These are phyloP conservation scores for Podabrus alpinus DNA, from an alignment of 2,888 invertebrate genomes.

Conservation along the genomic window DNA sequence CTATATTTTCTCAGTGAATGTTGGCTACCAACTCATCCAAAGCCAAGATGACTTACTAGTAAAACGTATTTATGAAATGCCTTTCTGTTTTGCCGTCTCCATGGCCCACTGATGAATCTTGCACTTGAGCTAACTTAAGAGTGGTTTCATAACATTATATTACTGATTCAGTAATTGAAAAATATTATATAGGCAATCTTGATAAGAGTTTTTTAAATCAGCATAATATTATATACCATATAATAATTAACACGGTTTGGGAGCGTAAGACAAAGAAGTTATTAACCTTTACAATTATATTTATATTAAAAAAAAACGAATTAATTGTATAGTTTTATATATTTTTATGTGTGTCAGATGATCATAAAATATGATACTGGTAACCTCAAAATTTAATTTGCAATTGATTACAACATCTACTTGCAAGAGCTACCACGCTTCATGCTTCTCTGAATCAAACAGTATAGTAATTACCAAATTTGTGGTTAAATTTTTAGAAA, in stretches of 20 bases:
- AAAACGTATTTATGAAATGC: no score
- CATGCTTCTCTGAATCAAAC: conserved; percentile 9
- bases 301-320: background rate
- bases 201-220: no score
- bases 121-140: no score
- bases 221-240: background rate
- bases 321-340: background rate
- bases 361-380: background rate
- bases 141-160: no score
- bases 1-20: background rate
- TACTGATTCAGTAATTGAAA: no score
- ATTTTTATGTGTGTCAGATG: background rate
- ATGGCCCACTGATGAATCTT: background rate
- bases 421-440: conserved; percentile 15
- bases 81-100: background rate
- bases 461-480: conserved; percentile 9
- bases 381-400: background rate
- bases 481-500: conserved; percentile 9
- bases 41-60: background rate
- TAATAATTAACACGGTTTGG: background rate
- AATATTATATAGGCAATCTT: no score
- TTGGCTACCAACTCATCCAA: background rate
- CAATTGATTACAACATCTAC: conserved; percentile 6
- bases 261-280: background rate
- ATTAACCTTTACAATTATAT: background rate